Percentiles rank a stretch among this genome's conserved stretches.
Conservation (phyloP, 2,888 invertebrate genomes). For the Morpho helenor region DNA sequence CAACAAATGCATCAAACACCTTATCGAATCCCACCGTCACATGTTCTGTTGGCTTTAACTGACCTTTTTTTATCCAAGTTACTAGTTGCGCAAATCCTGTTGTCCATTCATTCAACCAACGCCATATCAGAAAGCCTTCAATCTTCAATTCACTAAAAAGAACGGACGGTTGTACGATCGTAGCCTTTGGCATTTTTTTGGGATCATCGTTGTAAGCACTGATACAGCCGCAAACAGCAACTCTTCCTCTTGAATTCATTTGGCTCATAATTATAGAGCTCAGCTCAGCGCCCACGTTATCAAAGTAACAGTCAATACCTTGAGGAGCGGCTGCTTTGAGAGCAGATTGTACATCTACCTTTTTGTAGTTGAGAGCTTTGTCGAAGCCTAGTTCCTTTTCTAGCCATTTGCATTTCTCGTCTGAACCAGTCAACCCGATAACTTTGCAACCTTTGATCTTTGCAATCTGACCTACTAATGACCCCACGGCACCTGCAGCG, state of each 20-base stretch:
- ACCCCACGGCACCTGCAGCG: conserved; percentile 88
- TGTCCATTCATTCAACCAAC: conserved; percentile 69
- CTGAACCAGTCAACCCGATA: conserved; percentile 85
- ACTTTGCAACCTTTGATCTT: conserved; percentile 82
- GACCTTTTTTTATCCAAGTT: conserved; percentile 68
- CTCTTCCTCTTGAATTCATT: no score
- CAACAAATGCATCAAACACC: conserved; percentile 82
- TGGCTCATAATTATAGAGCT: no score
- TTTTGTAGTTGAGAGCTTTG: conserved; percentile 86
- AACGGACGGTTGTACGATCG: conserved; percentile 67
- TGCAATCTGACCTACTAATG: conserved; percentile 86
- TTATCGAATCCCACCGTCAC: conserved; percentile 85
- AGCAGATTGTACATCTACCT: conserved; percentile 68
- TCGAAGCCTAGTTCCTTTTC: conserved; percentile 83
- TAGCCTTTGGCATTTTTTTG: no score
- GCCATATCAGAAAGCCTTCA: conserved; percentile 71
- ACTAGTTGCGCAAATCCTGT: no score
- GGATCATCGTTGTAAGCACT: no score
- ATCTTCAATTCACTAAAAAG: conserved; percentile 74
- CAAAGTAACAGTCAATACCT: conserved; percentile 74
- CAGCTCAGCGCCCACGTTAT: conserved; percentile 7
- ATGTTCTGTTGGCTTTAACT: conserved; percentile 82
- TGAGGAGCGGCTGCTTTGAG: conserved; percentile 82
- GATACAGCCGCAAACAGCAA: no score
- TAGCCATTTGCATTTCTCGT: conserved; percentile 84